A percentile compares a stretch with the other conserved stretches of the same genome.
These are phyloP conservation scores for Neogobius melanostomus DNA, from an alignment of 2,113 vertebrate species.

Conservation along the genomic window DNA sequence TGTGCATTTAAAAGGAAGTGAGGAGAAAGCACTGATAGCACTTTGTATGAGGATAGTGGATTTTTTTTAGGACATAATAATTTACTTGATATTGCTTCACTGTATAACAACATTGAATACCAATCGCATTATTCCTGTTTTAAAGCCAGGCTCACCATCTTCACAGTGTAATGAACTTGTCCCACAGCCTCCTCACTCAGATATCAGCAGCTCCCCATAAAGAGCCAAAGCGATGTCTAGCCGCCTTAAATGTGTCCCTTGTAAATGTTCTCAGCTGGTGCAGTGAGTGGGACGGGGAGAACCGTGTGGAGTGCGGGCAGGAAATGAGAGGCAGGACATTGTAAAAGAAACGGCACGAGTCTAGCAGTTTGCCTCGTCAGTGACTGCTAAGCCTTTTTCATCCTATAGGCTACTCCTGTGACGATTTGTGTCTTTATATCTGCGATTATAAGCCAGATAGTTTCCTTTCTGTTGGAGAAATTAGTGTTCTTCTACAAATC, in stretches of 20 bases:
- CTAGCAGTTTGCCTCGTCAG: constrained; percentile 17
- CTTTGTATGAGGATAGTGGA: not conserved
- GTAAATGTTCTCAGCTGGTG: constrained; percentile 32
- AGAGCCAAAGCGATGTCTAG: constrained; percentile 6
- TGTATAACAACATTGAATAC: no score
- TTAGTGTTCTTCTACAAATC: no score
- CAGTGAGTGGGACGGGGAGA: constrained; percentile 28
- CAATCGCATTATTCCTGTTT: no score
- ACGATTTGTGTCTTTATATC: not conserved
- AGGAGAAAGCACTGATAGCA: not conserved
- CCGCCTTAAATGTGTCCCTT: constrained; percentile 4
- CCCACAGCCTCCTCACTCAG: not conserved
- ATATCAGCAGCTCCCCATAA: constrained; percentile 22
- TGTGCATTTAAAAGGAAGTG: not conserved
- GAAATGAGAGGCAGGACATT: constrained; percentile 30
- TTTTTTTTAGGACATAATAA: no score
- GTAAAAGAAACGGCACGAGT: constrained; percentile 23
- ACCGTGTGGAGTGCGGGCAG: constrained; percentile 33
- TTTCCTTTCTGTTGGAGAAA: not conserved
- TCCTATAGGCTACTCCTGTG: not conserved
- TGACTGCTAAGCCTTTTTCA: not conserved
- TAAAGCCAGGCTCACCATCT: not conserved
- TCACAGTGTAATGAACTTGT: not conserved
- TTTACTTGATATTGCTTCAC: no score
- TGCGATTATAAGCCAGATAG: not conserved